These are phyloP conservation scores for Manis pentadactyla DNA, from an alignment of 2,797 vertebrate species.

Conservation along the genomic window DNA sequence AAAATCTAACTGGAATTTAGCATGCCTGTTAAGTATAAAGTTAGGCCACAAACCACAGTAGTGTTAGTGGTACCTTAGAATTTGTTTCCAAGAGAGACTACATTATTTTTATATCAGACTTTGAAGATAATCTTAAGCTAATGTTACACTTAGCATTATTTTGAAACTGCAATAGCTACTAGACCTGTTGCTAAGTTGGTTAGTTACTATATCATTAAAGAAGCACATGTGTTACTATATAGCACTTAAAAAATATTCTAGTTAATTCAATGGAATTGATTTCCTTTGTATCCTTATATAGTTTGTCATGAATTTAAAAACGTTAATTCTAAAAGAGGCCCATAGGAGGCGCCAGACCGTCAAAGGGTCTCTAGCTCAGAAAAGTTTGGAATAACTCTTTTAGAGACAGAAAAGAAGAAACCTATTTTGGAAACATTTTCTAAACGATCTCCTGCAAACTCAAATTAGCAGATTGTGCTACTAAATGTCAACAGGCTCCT, in stretches of 20 bases:
- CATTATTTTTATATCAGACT: neutral
- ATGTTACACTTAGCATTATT: neutral
- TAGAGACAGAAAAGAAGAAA: neutral
- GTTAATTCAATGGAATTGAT: neutral
- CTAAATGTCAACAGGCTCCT: neutral
- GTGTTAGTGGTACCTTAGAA: neutral
- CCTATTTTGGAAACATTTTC: slow-evolving; percentile 17
- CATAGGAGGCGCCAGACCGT: neutral
- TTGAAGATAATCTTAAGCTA: neutral
- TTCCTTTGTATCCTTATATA: neutral
- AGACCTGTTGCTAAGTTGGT: neutral
- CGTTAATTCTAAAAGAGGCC: neutral
- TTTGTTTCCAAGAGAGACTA: neutral
- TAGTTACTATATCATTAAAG: neutral
- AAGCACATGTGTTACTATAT: neutral
- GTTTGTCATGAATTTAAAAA: neutral
- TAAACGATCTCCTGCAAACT: neutral
- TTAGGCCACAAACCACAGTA: neutral
- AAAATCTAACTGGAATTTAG: neutral
- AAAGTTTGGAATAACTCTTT: neutral
- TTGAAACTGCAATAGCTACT: neutral
- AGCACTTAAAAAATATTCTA: neutral
- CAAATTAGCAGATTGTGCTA: neutral
- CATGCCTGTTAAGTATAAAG: neutral
- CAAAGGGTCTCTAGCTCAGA: neutral